Evolutionary conservation across 2,888 invertebrate genomes (phyloP).

Genomic region (Branchinecta sandiegonensis): DNA sequence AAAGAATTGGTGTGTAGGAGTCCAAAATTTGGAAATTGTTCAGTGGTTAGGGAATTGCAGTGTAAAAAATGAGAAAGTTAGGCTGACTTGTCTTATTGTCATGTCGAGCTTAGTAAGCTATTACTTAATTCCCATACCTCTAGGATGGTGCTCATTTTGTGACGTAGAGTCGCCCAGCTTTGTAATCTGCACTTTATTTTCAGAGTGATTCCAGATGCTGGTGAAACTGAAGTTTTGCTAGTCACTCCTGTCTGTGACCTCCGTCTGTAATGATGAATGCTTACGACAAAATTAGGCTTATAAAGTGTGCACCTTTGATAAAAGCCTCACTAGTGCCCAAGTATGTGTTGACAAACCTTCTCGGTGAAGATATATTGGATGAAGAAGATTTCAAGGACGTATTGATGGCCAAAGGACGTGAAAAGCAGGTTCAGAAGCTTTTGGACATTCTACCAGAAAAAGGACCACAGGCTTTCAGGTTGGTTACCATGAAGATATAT

Average conservation of each 20-base stretch:
- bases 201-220: too few relatives aligned
- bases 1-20: too few relatives aligned
- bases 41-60: too few relatives aligned
- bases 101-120: too few relatives aligned
- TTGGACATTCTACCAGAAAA: not conserved
- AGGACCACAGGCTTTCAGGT: constrained; percentile 6
- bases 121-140: too few relatives aligned
- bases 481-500: not conserved
- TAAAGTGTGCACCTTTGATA: constrained; percentile 1
- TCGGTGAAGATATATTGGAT: not conserved
- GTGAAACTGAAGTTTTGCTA: too few relatives aligned
- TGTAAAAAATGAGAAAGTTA: too few relatives aligned
- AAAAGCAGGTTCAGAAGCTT: constrained; percentile 13
- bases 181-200: too few relatives aligned
- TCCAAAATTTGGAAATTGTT: too few relatives aligned
- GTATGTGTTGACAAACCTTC: not conserved
- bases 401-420: not conserved
- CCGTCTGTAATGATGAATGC: not conserved
- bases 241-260: not conserved
- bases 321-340: constrained; percentile 12
- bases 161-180: too few relatives aligned
- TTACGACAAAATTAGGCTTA: constrained; percentile 10
- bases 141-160: too few relatives aligned
- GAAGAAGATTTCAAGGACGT: constrained; percentile 14
- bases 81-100: too few relatives aligned